Base-by-base conservation (phyloP, 2,888 invertebrate genomes). In the Sepiola atlantica region DNA sequence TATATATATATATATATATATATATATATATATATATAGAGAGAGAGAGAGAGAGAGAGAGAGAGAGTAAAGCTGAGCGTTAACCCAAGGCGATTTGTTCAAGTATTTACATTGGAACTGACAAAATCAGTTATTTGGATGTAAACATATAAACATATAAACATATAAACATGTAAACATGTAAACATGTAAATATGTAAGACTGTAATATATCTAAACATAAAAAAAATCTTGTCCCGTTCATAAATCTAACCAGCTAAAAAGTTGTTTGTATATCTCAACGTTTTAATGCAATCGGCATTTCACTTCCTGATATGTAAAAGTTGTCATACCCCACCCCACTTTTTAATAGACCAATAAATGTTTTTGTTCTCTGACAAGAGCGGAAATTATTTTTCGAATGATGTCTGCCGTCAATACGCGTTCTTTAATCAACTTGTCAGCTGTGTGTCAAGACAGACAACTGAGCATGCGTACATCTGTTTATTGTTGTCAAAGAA, bases 311-410 rank as follows among this genome's bases (percentile, higher is more conserved):
- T 77, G 77, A 16, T n/a, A 14, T n/a, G 77, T 45, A 32, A 77
- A 77, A 77, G 77, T 77, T n/a, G 77, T 77, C 14, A 77, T 77
- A 45, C 45, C 8, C 45, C 45, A 45, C 45, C 45, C 45, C 2
- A 2, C 77, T n/a, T 3, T 18, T n/a, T 18, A n/a, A 77, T n/a
- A 77, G 77, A 14, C 77, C 77, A 77, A 77, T 77, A 77, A 77
- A 77, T 77, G 77, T 77, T 18, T 77, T 77, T 77, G 77, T 77
- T 18, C 32, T 77, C 77, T 77, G 77, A 77, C 77, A 77, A 77
- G 77, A 77, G 77, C 77, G 77, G 77, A 77, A 77, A 77, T 77
- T 77, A 77, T 77, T n/a, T 77, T 77, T 77, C 77, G n/a, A n/a
- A 77, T 77, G 45, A n/a, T 77, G 77, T n/a, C 77, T 77, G 77